These are phyloP conservation scores for Catostomus latipinnis DNA, from an alignment of 2,797 vertebrate genomes.

Conservation along the genomic window DNA sequence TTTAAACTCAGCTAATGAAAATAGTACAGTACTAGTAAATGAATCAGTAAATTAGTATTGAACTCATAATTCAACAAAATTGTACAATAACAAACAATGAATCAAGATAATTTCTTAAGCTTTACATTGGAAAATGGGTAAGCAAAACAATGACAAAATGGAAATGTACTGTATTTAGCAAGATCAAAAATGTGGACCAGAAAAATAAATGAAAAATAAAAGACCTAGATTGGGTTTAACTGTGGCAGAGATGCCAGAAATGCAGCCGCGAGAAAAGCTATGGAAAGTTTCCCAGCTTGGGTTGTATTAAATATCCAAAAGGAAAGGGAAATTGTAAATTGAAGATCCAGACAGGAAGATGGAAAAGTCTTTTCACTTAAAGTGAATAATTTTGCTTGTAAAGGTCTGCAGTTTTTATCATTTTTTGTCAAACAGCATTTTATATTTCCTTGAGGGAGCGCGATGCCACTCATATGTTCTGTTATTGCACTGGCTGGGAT, in stretches of 20 bases:
- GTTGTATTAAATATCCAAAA: slow-evolving; percentile 78
- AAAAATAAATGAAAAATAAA: slow-evolving; percentile 5
- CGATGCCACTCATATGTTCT: slow-evolving; percentile 47
- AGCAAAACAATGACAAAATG: slow-evolving; percentile 7
- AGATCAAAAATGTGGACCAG: neutral
- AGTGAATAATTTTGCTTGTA: slow-evolving; percentile 70
- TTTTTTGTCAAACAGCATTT: slow-evolving; percentile 64
- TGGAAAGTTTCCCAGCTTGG: slow-evolving; percentile 76
- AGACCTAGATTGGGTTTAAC: slow-evolving; percentile 24
- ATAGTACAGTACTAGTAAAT: neutral
- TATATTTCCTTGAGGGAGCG: slow-evolving; percentile 49
- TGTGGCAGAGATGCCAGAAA: slow-evolving; percentile 70
- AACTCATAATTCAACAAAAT: neutral
- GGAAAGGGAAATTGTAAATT: slow-evolving; percentile 73
- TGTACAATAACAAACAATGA: neutral
- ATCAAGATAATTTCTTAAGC: neutral
- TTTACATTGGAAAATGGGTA: slow-evolving; percentile 4
- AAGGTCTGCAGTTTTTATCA: slow-evolving; percentile 59
- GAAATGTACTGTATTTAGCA: slow-evolving; percentile 35
- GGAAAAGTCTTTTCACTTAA: slow-evolving; percentile 75
- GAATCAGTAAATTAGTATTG: neutral
- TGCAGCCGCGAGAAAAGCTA: slow-evolving; percentile 62
- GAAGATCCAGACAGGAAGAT: slow-evolving; percentile 79
- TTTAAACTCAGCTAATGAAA: neutral
- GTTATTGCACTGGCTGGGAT: slow-evolving; percentile 47